Evolutionary conservation across 2,797 vertebrate genomes (phyloP), one percentile per base, ranked within the genome.

Genomic region (Malacoctenus gilli): DNA sequence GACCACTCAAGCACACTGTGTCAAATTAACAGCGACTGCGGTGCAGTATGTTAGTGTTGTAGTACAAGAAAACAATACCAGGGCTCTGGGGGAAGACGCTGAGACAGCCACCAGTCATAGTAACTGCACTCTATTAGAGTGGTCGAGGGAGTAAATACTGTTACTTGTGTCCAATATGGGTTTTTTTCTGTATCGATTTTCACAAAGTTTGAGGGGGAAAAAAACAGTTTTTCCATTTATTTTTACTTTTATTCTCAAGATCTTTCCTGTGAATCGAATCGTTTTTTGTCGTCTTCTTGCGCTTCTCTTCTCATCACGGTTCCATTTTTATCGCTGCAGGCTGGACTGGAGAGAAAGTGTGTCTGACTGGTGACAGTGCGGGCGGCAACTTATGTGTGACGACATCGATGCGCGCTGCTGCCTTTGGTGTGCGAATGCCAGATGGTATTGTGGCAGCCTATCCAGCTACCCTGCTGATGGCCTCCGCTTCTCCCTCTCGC

Each of bases 311-410:
- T 34, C 40, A 18, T 37, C 47, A 15, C 9, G 0, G 1, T 39
- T 21, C 25, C 18, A 4, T 69, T 57, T 55, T 6, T 21, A 15
- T 13, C 22, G 22, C 20, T 36, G 10, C 72, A 95, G 95, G 95
- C 12, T 96, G 94, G 75, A 96, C 94, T 0, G 95, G 93, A 2
- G 93, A 96, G 68, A 89, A 85, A 5, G 92, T 97, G 44, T 96
- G 95, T 71, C 85, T 97, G 49, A 94, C 92, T 0, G 95, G 95
- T 1, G 95, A 96, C 91, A 96, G 95, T 1, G 95, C 95, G 0
- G 95, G 95, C 0, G 95, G 95, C 13, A 97, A 97, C 77, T 88
- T 97, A 53, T 94, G 92, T 78, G 48, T 97, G 75, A 94, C 95
- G 0, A 93, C 94, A 34, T 91, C 93, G 3, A 91, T 97, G 84